Evolutionary conservation across 2,888 invertebrate genomes (phyloP), one percentile per base, ranked within the genome.

Genomic region (Sphaerophoria rueppellii): DNA sequence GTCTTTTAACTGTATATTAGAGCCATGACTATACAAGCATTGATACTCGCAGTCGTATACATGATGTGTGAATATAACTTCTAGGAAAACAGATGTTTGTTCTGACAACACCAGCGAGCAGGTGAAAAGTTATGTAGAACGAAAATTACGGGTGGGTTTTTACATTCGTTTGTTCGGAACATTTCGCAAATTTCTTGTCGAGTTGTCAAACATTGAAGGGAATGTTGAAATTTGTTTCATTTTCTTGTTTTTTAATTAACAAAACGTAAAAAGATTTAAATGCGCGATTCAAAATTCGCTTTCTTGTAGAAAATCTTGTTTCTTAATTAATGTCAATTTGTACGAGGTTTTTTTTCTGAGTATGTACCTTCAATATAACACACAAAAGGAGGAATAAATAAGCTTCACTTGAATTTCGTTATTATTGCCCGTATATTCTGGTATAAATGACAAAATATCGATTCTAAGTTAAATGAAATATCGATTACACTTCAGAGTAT

Each of bases 11-110:
- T 9, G 35, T 40, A 48, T 54, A 67, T 9, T 40, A 6, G 40
- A 40, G 6, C 4, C 40, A 9, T 40, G 9, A 7, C 6, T 40
- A 40, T 40, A 6, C 11, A 65, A 50, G 35, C 34, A 63, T n/a
- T n/a, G n/a, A n/a, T n/a, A 24, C n/a, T 32, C 9, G 32, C 9
- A 54, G 43, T 11, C 16, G 40, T 37, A 40, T 60, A 60, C 60
- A 60, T 43, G 4, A 14, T 16, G 0, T 58, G 12, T 11, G n/a
- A 2, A 14, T 4, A 50, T 50, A n/a, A 54, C 54, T 67, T 54
- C 24, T 55, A 34, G 52, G 65, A 48, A 79, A 58, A 79, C 79
- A 82, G 71, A 82, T 82, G 79, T 79, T 74, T 74, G 70, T 48
- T 63, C 32, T 37, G 35, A 57, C 46, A 40, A 14, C 46, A 24